These are phyloP conservation scores for Taenioides sp. DNA, from an alignment of 2,797 vertebrate species.

Conservation along the genomic window DNA sequence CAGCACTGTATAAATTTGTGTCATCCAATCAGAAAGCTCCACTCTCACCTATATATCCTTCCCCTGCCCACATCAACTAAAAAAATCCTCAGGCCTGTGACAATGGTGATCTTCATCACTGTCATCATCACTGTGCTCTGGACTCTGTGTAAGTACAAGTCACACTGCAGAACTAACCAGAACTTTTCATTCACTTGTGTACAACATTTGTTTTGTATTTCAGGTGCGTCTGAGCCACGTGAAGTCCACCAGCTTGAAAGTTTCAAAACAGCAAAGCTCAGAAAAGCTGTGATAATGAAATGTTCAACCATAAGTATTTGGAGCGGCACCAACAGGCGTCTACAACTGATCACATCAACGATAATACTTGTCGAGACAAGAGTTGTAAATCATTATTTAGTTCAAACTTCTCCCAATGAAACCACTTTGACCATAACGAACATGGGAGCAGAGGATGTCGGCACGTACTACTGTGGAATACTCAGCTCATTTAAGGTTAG, in stretches of 20 bases:
- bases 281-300: not conserved
- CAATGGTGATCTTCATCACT: not conserved
- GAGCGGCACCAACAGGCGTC: not conserved
- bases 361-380: slow-evolving; percentile 17
- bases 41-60: too few relatives aligned
- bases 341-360: not conserved
- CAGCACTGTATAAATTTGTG: not conserved
- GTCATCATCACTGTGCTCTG: not conserved
- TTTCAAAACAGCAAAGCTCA: not conserved
- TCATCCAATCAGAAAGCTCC: not conserved
- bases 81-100: not conserved
- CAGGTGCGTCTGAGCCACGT: not conserved
- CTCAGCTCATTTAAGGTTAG: not conserved
- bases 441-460: not conserved
- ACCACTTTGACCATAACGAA: not conserved
- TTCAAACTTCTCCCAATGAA: not conserved
- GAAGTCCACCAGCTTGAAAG: not conserved
- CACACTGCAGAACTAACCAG: not conserved
- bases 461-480: slow-evolving; percentile 1
- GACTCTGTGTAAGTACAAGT: not conserved
- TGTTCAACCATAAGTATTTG: not conserved
- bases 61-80: not conserved
- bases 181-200: not conserved
- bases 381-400: not conserved
- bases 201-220: not conserved